Evolutionary conservation across 2,888 invertebrate genomes (phyloP), one percentile per base, ranked within the genome.

Genomic region (Diarsia rubi): DNA sequence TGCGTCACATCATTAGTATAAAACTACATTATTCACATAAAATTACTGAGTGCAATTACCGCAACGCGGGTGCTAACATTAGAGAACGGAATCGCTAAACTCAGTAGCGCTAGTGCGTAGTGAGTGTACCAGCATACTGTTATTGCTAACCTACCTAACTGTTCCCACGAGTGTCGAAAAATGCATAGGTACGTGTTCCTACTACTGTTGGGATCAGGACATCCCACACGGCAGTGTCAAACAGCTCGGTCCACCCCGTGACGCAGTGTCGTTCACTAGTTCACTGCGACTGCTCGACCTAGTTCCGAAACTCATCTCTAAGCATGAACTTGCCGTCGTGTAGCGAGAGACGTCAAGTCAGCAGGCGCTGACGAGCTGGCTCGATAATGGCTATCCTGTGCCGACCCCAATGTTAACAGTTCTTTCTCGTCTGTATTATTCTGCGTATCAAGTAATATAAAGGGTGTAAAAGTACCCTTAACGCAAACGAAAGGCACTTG

Each of bases 101-200:
- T 49, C n/a, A 49, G n/a, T 49, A 49, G 11, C 11, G 49, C 52
- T 52, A 52, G 52, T 52, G n/a, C 12, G n/a, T 52, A 52, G 52
- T n/a, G 21, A 49, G 49, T 49, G 49, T 8, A 54, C n/a, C 52
- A 5, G 52, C n/a, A 5, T 5, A 60, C 37, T 37, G 12, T 60
- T 37, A 62, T 37, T 12, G 44, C 31, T 44, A 19, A 12, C 42
- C 19, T 24, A n/a, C 12, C 47, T 62, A 45, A 60, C 57, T 27
- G 68, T 59, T 68, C 68, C 60, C 44, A 68, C 44, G 27, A n/a
- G 14, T 45, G 44, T 60, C n/a, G 27, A 44, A n/a, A 27, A 45
- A 44, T 21, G 60, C 44, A 68, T 37, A 37, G n/a, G n/a, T 44
- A 16, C 68, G 27, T 44, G 9, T n/a, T 68, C 44, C 11, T 44